Conservation (phyloP, 2,113 vertebrate genomes). For the Amazona guildingii region DNA sequence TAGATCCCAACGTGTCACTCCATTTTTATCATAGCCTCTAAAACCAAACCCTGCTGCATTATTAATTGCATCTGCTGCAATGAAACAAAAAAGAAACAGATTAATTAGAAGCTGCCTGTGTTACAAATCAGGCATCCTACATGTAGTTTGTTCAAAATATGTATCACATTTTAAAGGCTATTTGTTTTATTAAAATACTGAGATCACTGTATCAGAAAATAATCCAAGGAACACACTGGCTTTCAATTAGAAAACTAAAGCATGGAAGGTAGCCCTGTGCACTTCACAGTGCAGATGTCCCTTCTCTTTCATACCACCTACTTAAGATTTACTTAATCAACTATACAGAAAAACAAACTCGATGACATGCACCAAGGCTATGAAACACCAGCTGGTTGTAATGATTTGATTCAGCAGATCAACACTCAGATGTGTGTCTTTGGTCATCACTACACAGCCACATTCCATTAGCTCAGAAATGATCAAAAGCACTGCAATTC, state of each 20-base stretch:
- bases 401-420: neutral
- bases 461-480: neutral
- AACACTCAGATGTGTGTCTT: neutral
- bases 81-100: conserved; percentile 25
- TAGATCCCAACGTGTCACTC: conserved; percentile 88
- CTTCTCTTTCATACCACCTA: neutral
- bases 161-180: neutral
- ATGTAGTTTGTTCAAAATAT: neutral
- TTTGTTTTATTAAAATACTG: neutral
- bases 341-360: neutral
- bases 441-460: neutral
- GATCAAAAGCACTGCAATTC: neutral
- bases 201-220: neutral
- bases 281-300: neutral
- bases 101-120: neutral
- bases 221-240: neutral
- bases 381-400: neutral
- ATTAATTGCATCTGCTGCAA: conserved; percentile 94
- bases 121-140: neutral
- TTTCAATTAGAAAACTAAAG: neutral
- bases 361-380: neutral
- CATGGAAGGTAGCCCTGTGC: neutral
- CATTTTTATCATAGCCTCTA: conserved; percentile 91
- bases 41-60: conserved; percentile 99
- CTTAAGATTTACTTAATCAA: neutral